phyloP scores from a whole-genome alignment of 2,888 invertebrate genomes.

The Venusia cambrica region DNA sequence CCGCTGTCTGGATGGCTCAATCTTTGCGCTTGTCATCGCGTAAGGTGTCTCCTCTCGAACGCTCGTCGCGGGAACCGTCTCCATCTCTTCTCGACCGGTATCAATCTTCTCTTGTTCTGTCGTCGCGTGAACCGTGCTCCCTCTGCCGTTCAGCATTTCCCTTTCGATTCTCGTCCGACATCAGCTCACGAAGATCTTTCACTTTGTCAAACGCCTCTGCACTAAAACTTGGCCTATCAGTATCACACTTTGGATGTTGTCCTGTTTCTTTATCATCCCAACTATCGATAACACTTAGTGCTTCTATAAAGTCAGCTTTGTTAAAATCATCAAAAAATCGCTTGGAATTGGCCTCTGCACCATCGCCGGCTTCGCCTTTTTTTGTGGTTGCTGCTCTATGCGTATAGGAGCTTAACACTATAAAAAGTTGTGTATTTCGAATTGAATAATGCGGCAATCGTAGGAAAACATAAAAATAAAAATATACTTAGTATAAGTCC shows the following conservation, averaged over 20 bases:
- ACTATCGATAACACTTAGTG: constrained; percentile 71
- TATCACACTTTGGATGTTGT: constrained; percentile 26
- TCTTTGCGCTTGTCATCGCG: constrained; percentile 12
- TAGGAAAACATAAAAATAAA: no score
- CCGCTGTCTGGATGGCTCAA: constrained; percentile 13
- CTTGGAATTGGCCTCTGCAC: constrained; percentile 55
- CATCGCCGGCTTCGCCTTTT: constrained; percentile 40
- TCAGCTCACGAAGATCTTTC: constrained; percentile 55
- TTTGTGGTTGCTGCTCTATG: constrained; percentile 24
- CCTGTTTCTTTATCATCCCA: constrained; percentile 52
- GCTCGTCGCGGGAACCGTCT: not conserved
- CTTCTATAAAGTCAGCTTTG: constrained; percentile 70
- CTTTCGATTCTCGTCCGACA: constrained; percentile 25
- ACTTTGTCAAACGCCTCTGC: constrained; percentile 46
- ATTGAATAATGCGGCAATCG: no score
- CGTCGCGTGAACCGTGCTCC: constrained; percentile 6
- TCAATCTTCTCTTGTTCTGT: constrained; percentile 17
- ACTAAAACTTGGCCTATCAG: constrained; percentile 38
- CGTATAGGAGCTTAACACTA: no score
- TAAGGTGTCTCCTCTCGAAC: constrained; percentile 1
- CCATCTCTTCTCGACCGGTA: constrained; percentile 3
- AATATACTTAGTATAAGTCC: no score
- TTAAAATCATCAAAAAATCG: constrained; percentile 75
- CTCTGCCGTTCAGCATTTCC: no score
- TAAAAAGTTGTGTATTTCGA: no score